Evolutionary conservation across 2,888 invertebrate species (phyloP), one percentile per base, ranked within the genome.

Genomic region (Agonum fuliginosum): DNA sequence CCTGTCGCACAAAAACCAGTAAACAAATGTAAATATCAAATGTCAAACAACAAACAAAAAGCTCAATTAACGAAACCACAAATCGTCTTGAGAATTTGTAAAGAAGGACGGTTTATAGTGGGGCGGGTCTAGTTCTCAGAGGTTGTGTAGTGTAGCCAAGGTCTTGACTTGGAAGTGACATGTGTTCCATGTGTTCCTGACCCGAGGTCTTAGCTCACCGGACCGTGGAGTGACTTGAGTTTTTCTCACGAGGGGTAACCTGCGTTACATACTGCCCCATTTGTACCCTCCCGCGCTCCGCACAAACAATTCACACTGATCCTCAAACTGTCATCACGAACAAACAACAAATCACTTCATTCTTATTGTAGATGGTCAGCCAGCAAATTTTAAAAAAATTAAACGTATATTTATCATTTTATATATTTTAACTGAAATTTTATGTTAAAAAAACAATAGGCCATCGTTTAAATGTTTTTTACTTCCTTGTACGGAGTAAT

Each of bases 151-250:
- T 24, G 46, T 10, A 17, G 17, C 74, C 48, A 75, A 75, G 75
- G 75, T 75, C 75, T 75, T 65, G 54, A 54, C 54, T 54, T 37
- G 41, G 14, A 51, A 75, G 75, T 75, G 75, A 75, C 75, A 75
- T 75, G 75, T 75, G 73, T 73, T n/a, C n/a, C n/a, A n/a, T 54
- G 73, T 73, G 62, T 75, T 58, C 65, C 74, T 54, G 73, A 48
- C 54, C 51, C 75, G 75, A 83, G 82, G 83, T 84, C 83, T 83
- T 80, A 79, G 83, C 80, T 80, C 82, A 81, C 77, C 85, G 83
- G 83, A 85, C 84, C 85, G 80, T 74, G 81, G 83, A 83, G 84
- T 79, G 81, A 82, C 83, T 82, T 41, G 82, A 83, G 83, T 81
- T 80, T 80, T 85, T 85, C 84, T 82, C 84, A 85, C 86, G 85